Percentiles rank a stretch among this genome's conserved stretches.
These are phyloP conservation scores for Lagorchestes hirsutus DNA, from an alignment of 2,797 vertebrate species.

Conservation along the genomic window DNA sequence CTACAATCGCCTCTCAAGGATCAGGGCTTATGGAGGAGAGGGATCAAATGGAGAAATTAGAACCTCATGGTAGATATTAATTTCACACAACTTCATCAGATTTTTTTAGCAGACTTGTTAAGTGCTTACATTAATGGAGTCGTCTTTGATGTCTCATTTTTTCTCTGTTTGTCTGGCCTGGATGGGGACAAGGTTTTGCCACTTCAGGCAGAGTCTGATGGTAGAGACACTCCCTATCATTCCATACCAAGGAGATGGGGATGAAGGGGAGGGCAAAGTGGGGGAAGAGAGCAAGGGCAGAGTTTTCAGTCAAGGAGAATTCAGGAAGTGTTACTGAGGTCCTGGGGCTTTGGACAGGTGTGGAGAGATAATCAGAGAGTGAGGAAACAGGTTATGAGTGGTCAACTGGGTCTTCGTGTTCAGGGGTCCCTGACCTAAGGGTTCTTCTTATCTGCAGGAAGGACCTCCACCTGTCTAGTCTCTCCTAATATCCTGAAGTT, in stretches of 20 bases:
- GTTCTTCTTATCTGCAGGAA: neutral
- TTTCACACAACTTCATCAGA: slow-evolving; percentile 63
- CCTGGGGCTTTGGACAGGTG: neutral
- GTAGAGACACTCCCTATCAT: neutral
- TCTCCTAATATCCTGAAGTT: neutral
- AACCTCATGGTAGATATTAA: slow-evolving; percentile 52
- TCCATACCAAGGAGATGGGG: neutral
- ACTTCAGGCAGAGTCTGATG: neutral
- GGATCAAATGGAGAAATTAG: slow-evolving; percentile 60
- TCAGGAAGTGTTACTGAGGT: neutral
- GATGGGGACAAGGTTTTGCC: neutral
- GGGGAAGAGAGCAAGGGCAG: neutral
- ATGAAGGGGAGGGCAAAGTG: too few relatives aligned
- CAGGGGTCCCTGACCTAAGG: neutral
- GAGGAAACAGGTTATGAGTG: neutral
- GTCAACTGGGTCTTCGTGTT: neutral
- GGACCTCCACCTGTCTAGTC: neutral
- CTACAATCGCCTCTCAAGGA: slow-evolving; percentile 67
- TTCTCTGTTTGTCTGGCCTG: slow-evolving; percentile 15
- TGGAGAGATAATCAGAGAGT: neutral
- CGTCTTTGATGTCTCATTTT: slow-evolving; percentile 27
- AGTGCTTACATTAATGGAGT: slow-evolving; percentile 57
- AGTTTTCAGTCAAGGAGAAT: neutral
- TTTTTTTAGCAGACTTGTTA: slow-evolving; percentile 57
- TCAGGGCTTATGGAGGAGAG: slow-evolving; percentile 64